Evolutionary conservation across 2,113 vertebrate genomes (phyloP), one percentile per base, ranked within the genome.

Genomic region (Platichthys stellatus): DNA sequence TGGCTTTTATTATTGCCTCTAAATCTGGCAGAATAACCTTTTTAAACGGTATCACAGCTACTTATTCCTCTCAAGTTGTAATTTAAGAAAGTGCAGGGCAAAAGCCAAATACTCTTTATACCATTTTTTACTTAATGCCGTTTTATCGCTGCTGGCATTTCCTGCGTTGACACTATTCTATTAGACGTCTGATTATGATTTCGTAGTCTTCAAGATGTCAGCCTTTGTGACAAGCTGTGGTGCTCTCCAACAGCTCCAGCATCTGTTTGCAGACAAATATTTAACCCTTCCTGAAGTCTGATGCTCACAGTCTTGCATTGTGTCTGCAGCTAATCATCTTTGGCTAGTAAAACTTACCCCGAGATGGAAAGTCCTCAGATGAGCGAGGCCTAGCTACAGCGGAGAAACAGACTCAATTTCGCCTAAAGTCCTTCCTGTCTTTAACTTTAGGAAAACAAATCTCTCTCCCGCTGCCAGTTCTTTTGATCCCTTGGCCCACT

Each of bases 381-480:
- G 20, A 76, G 23, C 0, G 64, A 17, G 54, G 13, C 66, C 56
- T 9, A 45, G 35, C 45, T 28, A 31, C 45, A 31, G 31, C 15
- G 0, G 26, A 63, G 67, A 45, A 69, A 70, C 56, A 51, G 23
- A 13, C 15, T 72, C 38, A 13, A 1, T 56, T 80, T 76, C 63
- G 20, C 64, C 64, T 78, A 71, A 57, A 66, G 74, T 77, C 54
- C 54, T 74, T 70, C 26, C 14, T 64, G 72, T 66, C 40, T 69
- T 82, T 74, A 80, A 69, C 75, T 84, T 57, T 21, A 5, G 51
- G 5, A 74, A 72, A 86, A 58, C 23, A 65, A 62, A 21, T 54
- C 51, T n/a, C 51, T 53, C 20, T 62, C 60, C 45, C 35, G 17
- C 26, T 56, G 69, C 61, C 77, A 72, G 56, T 76, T 61, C 47